A percentile compares a stretch with the other conserved stretches of the same genome.
Conservation (phyloP, 2,113 vertebrate genomes). For the Pelobates fuscus region DNA sequence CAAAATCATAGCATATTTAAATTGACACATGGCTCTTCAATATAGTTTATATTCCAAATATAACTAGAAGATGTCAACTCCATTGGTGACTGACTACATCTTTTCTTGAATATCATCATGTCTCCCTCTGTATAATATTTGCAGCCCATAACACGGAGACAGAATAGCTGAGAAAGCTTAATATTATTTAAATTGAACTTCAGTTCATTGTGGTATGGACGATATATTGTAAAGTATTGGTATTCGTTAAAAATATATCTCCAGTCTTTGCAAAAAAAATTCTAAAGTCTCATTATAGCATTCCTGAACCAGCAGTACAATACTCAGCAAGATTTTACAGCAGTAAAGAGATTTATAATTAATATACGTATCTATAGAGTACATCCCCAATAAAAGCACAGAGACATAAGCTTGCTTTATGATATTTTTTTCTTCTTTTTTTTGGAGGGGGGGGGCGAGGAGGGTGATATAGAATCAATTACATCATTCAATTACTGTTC, state of each 20-base stretch:
- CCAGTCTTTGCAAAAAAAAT: constrained; percentile 3
- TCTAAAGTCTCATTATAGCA: constrained; percentile 24
- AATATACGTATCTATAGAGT: constrained; percentile 18
- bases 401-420: constrained; percentile 28
- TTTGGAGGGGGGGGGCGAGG: not conserved
- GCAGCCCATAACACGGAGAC: not conserved
- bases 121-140: not conserved
- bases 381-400: constrained; percentile 28
- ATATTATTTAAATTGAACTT: constrained; percentile 26
- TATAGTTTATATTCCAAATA: not conserved
- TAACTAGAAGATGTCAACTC: not conserved
- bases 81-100: not conserved
- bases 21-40: not conserved
- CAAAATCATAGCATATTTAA: not conserved
- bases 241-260: constrained; percentile 13
- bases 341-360: constrained; percentile 26
- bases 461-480: constrained; percentile 5
- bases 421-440: not conserved
- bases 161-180: constrained; percentile 6
- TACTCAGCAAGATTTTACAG: constrained; percentile 24
- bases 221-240: not conserved
- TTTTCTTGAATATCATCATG: not conserved
- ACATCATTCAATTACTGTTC: constrained; percentile 34
- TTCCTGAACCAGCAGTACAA: constrained; percentile 8
- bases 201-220: constrained; percentile 1